A percentile compares a stretch with the other conserved stretches of the same genome.
Conservation (phyloP, 2,113 vertebrate species). For the Sturnira hondurensis region DNA sequence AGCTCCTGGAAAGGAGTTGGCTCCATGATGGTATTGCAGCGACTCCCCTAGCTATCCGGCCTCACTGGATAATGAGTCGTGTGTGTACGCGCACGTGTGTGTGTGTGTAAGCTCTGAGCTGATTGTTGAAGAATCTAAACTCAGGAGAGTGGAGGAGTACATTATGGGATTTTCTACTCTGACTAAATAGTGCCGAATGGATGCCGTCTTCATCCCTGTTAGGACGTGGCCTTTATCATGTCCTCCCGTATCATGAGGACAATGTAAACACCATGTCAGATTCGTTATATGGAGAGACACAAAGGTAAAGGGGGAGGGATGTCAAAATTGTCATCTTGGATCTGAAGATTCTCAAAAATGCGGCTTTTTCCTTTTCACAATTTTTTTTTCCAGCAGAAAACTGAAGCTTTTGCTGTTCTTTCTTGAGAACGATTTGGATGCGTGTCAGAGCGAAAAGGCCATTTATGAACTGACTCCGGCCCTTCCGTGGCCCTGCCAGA, state of each 20-base stretch:
- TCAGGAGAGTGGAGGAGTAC: background rate
- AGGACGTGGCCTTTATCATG: background rate
- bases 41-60: background rate
- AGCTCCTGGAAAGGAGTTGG: background rate
- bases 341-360: background rate
- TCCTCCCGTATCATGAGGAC: background rate
- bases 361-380: background rate
- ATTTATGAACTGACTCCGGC: background rate
- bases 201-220: background rate
- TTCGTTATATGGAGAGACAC: background rate
- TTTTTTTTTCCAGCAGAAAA: background rate
- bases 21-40: accelerated
- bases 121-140: background rate
- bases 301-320: background rate
- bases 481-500: background rate
- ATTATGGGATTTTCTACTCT: background rate
- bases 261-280: background rate
- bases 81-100: background rate
- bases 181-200: background rate
- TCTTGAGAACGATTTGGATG: background rate
- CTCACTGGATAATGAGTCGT: background rate
- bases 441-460: background rate
- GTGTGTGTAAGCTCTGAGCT: background rate
- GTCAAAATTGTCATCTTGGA: too few species aligned
- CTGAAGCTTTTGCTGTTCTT: background rate